Conservation (phyloP, 2,888 invertebrate species). For the Horisme vitalbata region DNA sequence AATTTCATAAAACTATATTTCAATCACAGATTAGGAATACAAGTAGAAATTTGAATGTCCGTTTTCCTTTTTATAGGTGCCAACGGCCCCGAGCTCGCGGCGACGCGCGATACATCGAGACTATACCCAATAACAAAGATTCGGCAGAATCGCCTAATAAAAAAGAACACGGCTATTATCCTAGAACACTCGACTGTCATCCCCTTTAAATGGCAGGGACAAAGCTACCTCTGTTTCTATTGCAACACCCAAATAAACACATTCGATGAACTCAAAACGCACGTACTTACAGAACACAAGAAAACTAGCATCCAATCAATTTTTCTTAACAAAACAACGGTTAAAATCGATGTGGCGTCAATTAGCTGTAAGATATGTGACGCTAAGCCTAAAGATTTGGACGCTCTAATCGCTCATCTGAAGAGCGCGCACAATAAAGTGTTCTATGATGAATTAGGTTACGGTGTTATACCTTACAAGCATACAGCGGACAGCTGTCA, state of each 20-base stretch:
- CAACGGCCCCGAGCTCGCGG: conserved; percentile 19
- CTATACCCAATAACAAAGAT: conserved; percentile 57
- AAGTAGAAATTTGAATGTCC: conserved; percentile 19
- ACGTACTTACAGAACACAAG: conserved; percentile 56
- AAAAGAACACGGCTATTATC: conserved; percentile 62
- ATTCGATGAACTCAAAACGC: conserved; percentile 58
- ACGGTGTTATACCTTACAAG: conserved; percentile 65
- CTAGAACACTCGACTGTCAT: conserved; percentile 61
- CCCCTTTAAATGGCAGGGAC: conserved; percentile 75
- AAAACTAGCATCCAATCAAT: conserved; percentile 56
- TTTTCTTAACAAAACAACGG: conserved; percentile 64
- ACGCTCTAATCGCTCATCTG: conserved; percentile 52
- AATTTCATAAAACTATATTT: too few relatives aligned
- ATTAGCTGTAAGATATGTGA: conserved; percentile 54
- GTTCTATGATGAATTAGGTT: conserved; percentile 51
- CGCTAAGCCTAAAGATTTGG: conserved; percentile 38
- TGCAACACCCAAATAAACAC: conserved; percentile 65
- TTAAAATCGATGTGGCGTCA: conserved; percentile 65
- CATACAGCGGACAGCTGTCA: conserved; percentile 46
- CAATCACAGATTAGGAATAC: background rate
- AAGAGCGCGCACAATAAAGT: conserved; percentile 46
- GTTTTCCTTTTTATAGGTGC: conserved; percentile 69
- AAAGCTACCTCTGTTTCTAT: conserved; percentile 70
- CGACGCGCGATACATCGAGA: conserved; percentile 43
- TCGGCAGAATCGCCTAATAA: conserved; percentile 66